These are phyloP conservation scores for Hirtodrosophila cameraria DNA, from an alignment of 2,888 invertebrate species.

Conservation along the genomic window DNA sequence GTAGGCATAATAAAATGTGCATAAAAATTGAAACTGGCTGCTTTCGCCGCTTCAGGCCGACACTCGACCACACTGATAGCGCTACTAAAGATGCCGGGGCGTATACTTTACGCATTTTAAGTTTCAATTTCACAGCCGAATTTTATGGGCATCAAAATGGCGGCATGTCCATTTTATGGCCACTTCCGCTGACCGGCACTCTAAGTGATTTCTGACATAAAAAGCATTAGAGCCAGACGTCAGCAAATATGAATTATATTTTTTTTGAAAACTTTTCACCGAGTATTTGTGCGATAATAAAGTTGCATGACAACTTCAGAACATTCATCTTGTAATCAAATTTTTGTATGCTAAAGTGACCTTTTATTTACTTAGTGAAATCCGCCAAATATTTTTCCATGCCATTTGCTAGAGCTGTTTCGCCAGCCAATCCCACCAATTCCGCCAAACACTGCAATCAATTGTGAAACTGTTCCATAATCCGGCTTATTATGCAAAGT, in stretches of 20 bases:
- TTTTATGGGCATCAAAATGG: conserved; percentile 72
- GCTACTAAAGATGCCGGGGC: conserved; percentile 19
- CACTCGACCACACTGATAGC: neutral
- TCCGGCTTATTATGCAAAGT: conserved; percentile 78
- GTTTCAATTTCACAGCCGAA: conserved; percentile 79
- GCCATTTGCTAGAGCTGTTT: conserved; percentile 45
- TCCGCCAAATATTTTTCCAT: conserved; percentile 64
- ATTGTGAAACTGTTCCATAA: conserved; percentile 70
- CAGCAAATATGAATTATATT: conserved; percentile 44
- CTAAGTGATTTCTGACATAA: conserved; percentile 79
- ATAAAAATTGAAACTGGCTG: conserved; percentile 73
- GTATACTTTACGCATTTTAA: conserved; percentile 81
- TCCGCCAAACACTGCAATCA: conserved; percentile 41
- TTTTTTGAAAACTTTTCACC: too few species aligned
- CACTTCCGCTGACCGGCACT: conserved; percentile 70
- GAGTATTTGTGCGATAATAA: conserved; percentile 16
- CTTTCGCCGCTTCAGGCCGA: conserved; percentile 1
- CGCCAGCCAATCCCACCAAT: neutral
- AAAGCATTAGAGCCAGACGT: conserved; percentile 52
- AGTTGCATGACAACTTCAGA: conserved; percentile 27
- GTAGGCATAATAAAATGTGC: conserved; percentile 80
- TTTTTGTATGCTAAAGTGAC: conserved; percentile 8
- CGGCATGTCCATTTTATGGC: conserved; percentile 71
- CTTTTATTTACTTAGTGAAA: conserved; percentile 58
- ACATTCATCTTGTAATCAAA: conserved; percentile 31